phyloP scores from a whole-genome alignment of 64 coral and sea anemone species.

The Astreopora myriophthalma region DNA sequence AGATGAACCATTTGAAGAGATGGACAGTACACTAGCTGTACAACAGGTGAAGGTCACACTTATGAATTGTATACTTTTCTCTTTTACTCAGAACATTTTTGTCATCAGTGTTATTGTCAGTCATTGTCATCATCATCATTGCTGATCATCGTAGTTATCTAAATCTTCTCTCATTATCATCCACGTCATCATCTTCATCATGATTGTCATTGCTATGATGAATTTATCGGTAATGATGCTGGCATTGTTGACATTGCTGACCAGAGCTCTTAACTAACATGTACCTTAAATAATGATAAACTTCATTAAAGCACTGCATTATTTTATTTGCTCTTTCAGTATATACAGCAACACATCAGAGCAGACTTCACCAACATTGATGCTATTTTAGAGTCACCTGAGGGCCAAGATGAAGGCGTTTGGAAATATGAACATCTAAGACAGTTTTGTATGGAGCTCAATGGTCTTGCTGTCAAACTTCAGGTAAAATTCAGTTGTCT shows the following conservation, averaged over 20 bases:
- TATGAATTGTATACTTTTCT: neutral
- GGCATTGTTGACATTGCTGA: too few relatives aligned
- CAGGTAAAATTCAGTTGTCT: constrained; percentile 36
- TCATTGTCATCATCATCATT: neutral
- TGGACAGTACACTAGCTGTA: constrained; percentile 98
- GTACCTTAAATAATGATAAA: too few relatives aligned
- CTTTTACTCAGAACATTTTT: too few relatives aligned
- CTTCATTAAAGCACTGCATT: neutral
- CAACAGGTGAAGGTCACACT: constrained; percentile 65
- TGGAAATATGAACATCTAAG: constrained; percentile 99
- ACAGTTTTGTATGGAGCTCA: constrained; percentile 98
- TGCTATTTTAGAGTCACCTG: constrained; percentile 88
- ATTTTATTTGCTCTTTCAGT: constrained; percentile 33
- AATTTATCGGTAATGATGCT: too few relatives aligned
- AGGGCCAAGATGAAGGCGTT: constrained; percentile 97
- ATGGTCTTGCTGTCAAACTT: constrained; percentile 94
- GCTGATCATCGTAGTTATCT: too few relatives aligned
- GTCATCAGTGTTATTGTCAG: too few relatives aligned
- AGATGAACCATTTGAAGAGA: constrained; percentile 99
- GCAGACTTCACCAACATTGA: constrained; percentile 86
- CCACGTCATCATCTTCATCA: too few relatives aligned
- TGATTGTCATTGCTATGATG: too few relatives aligned
- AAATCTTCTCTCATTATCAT: too few relatives aligned
- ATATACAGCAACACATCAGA: constrained; percentile 96
- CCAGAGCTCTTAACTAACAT: too few relatives aligned